These are phyloP conservation scores for Hemiprocne comata DNA, from an alignment of 2,113 vertebrate species.

Conservation along the genomic window DNA sequence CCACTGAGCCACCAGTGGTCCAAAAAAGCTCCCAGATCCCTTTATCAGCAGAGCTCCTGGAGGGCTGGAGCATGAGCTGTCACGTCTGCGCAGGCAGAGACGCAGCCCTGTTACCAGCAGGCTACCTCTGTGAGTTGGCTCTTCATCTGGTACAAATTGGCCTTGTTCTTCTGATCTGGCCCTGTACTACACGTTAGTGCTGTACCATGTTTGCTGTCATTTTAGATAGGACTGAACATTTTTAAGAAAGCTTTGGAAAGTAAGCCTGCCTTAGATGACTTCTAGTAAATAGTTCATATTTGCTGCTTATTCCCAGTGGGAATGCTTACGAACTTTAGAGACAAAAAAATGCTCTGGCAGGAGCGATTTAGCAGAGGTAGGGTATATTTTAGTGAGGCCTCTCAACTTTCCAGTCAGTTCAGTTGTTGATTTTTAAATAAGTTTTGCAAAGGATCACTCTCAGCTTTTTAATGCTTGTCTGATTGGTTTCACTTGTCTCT, in stretches of 20 bases:
- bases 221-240: conserved; percentile 22
- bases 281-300: background rate
- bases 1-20: background rate
- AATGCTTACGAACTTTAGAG: background rate
- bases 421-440: background rate
- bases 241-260: conserved; percentile 7
- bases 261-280: background rate
- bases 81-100: background rate
- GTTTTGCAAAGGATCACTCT: background rate
- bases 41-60: background rate
- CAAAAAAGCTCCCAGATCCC: background rate
- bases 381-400: background rate
- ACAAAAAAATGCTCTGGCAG: background rate
- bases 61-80: background rate
- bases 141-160: conserved; percentile 22
- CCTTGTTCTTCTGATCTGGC: background rate
- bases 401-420: background rate
- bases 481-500: conserved; percentile 26
- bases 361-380: background rate
- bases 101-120: background rate
- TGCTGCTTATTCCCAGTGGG: conserved; percentile 1
- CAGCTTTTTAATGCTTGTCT: background rate
- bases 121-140: background rate
- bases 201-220: conserved; percentile 1
- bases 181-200: background rate